Conservation (phyloP, 2,113 vertebrate species). For the Sorex araneus region DNA sequence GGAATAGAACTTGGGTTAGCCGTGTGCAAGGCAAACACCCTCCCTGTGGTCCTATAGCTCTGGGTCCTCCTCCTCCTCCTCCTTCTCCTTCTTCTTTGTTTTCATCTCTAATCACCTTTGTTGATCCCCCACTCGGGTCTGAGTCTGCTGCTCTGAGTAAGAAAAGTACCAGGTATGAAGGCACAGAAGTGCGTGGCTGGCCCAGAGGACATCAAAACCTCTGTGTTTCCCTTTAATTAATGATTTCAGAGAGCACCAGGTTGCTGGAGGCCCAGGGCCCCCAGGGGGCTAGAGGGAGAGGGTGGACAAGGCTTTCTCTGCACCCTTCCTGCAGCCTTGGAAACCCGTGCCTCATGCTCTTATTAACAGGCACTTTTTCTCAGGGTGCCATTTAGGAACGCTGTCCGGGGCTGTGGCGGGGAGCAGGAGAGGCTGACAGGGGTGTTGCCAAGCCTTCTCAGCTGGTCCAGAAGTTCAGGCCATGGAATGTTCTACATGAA, state of each 20-base stretch:
- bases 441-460: constrained; percentile 16
- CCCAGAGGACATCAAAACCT: too few relatives aligned
- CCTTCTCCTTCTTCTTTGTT: too few relatives aligned
- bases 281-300: not conserved
- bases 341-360: constrained; percentile 10
- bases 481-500: constrained; percentile 36
- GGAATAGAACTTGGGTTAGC: too few relatives aligned
- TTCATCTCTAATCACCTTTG: too few relatives aligned
- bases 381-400: constrained; percentile 51
- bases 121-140: too few relatives aligned
- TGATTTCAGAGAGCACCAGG: not conserved
- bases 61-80: too few relatives aligned
- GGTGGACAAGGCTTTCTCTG: not conserved
- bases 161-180: too few relatives aligned
- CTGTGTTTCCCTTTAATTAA: too few relatives aligned
- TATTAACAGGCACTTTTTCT: not conserved
- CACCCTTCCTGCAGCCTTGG: not conserved
- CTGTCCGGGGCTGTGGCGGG: not conserved
- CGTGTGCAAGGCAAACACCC: too few relatives aligned
- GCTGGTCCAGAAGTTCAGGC: not conserved
- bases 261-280: not conserved
- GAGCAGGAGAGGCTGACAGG: rapidly evolving
- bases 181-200: too few relatives aligned
- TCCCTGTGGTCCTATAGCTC: too few relatives aligned
- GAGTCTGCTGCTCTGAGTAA: too few relatives aligned